phyloP scores from a whole-genome alignment of 2,113 vertebrate genomes.

The Takifugu bimaculatus region DNA sequence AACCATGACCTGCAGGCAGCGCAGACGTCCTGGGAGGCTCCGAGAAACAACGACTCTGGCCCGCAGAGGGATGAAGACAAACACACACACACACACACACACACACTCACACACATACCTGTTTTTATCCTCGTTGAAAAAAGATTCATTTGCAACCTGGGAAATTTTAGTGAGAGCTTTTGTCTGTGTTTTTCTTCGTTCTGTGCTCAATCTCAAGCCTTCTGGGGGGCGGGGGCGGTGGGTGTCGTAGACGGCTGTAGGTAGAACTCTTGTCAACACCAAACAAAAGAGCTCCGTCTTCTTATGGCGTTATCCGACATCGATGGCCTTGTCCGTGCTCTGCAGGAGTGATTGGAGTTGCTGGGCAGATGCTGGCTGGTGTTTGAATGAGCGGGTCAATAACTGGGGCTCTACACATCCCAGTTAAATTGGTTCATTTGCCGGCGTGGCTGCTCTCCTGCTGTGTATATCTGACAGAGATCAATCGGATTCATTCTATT shows the following conservation, averaged over 20 bases:
- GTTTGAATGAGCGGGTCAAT: constrained; percentile 36
- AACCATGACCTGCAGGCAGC: constrained; percentile 38
- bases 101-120: constrained; percentile 18
- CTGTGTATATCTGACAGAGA: constrained; percentile 37
- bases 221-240: constrained; percentile 1
- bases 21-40: constrained; percentile 25
- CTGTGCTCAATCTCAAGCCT: constrained; percentile 4
- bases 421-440: constrained; percentile 63
- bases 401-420: constrained; percentile 47
- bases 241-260: neutral
- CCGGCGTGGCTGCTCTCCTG: constrained; percentile 30
- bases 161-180: constrained; percentile 8
- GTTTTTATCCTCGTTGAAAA: constrained; percentile 41
- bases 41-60: constrained; percentile 33
- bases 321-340: neutral
- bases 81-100: constrained; percentile 20
- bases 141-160: constrained; percentile 28
- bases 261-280: too few species aligned
- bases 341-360: constrained; percentile 15
- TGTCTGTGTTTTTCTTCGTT: constrained; percentile 13
- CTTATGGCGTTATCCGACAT: too few species aligned
- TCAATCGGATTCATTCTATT: constrained; percentile 61
- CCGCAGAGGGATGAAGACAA: constrained; percentile 8
- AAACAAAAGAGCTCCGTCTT: too few species aligned
- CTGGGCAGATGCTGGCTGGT: constrained; percentile 21